Base-by-base conservation (phyloP, 2,888 invertebrate species). In the Drosophila kambysellisi region DNA sequence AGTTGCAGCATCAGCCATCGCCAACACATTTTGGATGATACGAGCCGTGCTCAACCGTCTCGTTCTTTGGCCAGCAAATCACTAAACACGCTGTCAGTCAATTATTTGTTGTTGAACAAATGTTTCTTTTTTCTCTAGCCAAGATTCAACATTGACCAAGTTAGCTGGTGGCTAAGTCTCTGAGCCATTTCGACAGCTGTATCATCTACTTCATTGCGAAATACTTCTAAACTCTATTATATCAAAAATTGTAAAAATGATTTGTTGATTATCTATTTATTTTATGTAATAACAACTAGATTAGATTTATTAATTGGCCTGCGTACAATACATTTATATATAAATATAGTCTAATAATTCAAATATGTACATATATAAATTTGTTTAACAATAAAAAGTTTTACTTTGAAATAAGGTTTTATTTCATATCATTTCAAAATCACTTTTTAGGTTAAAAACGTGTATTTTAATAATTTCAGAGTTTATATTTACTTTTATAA, bases 71-170 rank as follows among this genome's bases (percentile, higher is more conserved):
- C 50, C 33, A 70, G 70, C 77, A 74, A 59, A 77, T 82, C 73
- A 85, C 89, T 85, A 85, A 84, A 68, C 61, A 64, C 68, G 57
- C 65, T 66, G 56, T 25, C 59, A 25, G 64, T 65, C 80, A 79
- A 70, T 81, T 70, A 66, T 74, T 68, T 58, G 48, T 67, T 78
- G 66, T 76, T 79, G 71, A 68, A 54, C 62, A 74, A 68, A 67
- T 72, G 43, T 68, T 57, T 62, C 54, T 43, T 37, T 56, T 70
- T 68, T 62, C 81, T 71, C 74, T 67, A 66, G 61, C 70, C 81
- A 71, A 80, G 76, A 76, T 70, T 89, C 83, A 86, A 72, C 90
- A 89, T 86, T 87, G 86, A 88, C 90, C 86, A 88, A 86, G 76
- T 86, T 86, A 81, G 53, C 53, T 35, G 33, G 50, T 32, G 35